phyloP scores from a whole-genome alignment of 2,113 vertebrate species.

The Protomyctophum bolini region DNA sequence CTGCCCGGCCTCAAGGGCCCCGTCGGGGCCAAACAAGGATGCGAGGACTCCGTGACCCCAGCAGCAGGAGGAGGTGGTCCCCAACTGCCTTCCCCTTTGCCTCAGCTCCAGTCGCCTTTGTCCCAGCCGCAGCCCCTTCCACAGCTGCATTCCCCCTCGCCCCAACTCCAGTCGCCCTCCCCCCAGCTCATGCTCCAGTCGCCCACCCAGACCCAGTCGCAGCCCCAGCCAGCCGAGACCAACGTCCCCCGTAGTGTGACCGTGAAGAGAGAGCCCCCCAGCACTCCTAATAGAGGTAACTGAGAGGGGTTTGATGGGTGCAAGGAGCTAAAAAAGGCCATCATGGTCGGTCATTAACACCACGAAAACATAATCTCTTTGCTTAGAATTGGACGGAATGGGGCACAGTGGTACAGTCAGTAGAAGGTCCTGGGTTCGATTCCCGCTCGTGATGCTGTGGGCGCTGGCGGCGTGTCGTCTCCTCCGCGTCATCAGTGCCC shows the following conservation, averaged over 20 bases:
- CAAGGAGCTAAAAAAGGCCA: background rate
- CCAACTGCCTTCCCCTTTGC: slow-evolving; percentile 56
- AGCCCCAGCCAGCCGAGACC: slow-evolving; percentile 74
- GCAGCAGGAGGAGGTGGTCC: slow-evolving; percentile 31
- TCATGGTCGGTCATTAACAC: too few relatives aligned
- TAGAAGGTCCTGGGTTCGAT: too few relatives aligned
- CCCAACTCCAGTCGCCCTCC: slow-evolving; percentile 65
- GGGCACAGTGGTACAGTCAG: too few relatives aligned
- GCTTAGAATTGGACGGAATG: too few relatives aligned
- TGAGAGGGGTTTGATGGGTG: background rate
- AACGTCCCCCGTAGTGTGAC: slow-evolving; percentile 67
- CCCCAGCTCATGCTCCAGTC: slow-evolving; percentile 68
- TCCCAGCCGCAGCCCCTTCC: slow-evolving; percentile 56
- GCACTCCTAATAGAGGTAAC: slow-evolving; percentile 73
- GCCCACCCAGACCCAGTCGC: slow-evolving; percentile 70
- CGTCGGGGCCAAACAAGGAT: slow-evolving; percentile 72
- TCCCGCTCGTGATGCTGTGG: too few relatives aligned
- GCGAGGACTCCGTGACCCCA: slow-evolving; percentile 44
- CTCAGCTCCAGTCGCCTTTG: slow-evolving; percentile 61
- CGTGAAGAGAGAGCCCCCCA: slow-evolving; percentile 82
- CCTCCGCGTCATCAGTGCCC: too few relatives aligned
- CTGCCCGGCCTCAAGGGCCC: slow-evolving; percentile 85
- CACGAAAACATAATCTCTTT: too few relatives aligned
- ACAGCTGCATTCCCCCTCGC: slow-evolving; percentile 58
- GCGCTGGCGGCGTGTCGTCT: too few relatives aligned